phyloP scores from a whole-genome alignment of 2,888 invertebrate species.

The Pristionchus mayeri region DNA sequence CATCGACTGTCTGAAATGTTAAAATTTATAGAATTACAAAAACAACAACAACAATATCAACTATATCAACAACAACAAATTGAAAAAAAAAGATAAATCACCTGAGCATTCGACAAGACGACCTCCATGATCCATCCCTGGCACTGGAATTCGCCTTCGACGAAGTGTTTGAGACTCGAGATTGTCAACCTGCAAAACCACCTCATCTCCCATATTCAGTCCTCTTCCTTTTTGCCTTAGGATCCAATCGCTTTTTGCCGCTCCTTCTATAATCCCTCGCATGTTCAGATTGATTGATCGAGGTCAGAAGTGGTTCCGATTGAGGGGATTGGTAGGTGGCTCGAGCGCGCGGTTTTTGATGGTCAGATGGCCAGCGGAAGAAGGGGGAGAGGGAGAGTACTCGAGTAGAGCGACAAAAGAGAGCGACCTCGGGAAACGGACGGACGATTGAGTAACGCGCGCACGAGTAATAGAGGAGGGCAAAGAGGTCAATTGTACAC shows the following conservation, averaged over 20 bases:
- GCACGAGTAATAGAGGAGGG: background rate
- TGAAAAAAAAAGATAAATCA: no score
- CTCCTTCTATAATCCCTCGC: background rate
- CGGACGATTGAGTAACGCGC: conserved; percentile 24
- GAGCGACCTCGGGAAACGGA: conserved; percentile 20
- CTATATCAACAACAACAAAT: no score
- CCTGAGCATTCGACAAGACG: conserved; percentile 62
- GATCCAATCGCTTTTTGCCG: background rate
- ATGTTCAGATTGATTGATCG: conserved; percentile 31
- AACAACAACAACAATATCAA: no score
- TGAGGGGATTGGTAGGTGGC: background rate
- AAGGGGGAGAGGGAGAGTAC: background rate
- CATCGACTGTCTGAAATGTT: conserved; percentile 55
- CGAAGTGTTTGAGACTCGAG: conserved; percentile 54
- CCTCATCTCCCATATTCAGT: conserved; percentile 46
- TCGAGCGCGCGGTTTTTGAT: conserved; percentile 5
- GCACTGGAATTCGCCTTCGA: conserved; percentile 73
- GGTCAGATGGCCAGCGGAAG: conserved; percentile 29
- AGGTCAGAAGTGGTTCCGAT: conserved; percentile 25
- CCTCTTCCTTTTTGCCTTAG: background rate
- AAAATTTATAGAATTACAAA: no score
- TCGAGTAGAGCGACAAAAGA: conserved; percentile 23
- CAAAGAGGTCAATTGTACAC: conserved; percentile 22
- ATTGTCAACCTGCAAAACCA: conserved; percentile 58
- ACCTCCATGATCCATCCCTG: conserved; percentile 65